phyloP scores from a whole-genome alignment of 92 coral and sea anemone species.

The Palythoa caribaeorum region DNA sequence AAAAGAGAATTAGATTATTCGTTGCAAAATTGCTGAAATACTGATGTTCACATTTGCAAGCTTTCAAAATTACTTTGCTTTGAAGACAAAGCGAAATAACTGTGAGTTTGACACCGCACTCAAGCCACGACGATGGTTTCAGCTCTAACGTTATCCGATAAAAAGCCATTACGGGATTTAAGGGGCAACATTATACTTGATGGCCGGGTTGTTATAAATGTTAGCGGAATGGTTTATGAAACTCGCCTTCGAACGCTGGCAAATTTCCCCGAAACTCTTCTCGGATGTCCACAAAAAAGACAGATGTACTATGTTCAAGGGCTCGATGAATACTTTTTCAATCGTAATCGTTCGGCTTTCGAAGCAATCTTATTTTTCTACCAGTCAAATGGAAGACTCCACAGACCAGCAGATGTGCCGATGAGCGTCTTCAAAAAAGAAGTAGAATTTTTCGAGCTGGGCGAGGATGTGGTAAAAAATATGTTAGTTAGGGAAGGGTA shows the following conservation, averaged over 20 bases:
- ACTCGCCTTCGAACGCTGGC: slow-evolving; percentile 88
- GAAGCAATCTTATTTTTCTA: slow-evolving; percentile 96
- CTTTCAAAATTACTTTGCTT: not conserved
- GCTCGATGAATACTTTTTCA: slow-evolving; percentile 89
- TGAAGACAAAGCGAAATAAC: not conserved
- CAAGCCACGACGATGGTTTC: slow-evolving; percentile 27
- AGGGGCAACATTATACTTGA: slow-evolving; percentile 50
- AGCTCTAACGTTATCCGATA: not conserved
- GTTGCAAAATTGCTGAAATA: not conserved
- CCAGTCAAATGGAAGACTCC: slow-evolving; percentile 92
- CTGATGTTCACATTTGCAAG: not conserved
- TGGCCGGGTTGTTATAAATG: slow-evolving; percentile 95
- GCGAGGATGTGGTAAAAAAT: slow-evolving; percentile 83
- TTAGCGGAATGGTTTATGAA: slow-evolving; percentile 96
- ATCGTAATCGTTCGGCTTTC: slow-evolving; percentile 93
- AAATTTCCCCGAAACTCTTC: slow-evolving; percentile 89
- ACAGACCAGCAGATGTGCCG: slow-evolving; percentile 91
- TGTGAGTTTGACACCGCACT: not conserved
- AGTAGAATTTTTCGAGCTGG: slow-evolving; percentile 94
- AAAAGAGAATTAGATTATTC: not conserved
- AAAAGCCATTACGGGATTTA: slow-evolving; percentile 1
- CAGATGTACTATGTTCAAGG: slow-evolving; percentile 81
- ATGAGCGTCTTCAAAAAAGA: slow-evolving; percentile 91
- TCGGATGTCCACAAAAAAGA: slow-evolving; percentile 89
- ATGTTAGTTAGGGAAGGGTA: slow-evolving; percentile 90